These are phyloP conservation scores for Phaethon lepturus DNA, from an alignment of 2,113 vertebrate species.

Conservation along the genomic window DNA sequence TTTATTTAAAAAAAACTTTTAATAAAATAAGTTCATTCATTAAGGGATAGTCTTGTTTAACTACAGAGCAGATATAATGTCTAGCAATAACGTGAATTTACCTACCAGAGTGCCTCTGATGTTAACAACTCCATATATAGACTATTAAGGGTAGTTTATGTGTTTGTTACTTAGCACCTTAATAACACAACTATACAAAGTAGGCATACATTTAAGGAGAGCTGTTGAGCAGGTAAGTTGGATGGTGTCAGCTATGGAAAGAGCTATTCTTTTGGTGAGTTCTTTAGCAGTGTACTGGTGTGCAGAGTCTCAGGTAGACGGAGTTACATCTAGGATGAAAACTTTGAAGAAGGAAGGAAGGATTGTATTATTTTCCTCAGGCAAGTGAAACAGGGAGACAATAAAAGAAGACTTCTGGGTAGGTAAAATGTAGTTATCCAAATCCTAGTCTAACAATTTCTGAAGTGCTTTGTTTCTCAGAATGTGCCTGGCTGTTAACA, in stretches of 20 bases:
- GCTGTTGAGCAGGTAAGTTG: background rate
- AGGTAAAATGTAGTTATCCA: background rate
- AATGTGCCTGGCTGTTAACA: background rate
- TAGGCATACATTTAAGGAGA: background rate
- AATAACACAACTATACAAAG: background rate
- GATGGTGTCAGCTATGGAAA: background rate
- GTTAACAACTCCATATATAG: background rate
- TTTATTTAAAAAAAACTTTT: background rate
- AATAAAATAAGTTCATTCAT: background rate
- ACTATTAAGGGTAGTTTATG: background rate
- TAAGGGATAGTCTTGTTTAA: background rate
- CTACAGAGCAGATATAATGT: background rate
- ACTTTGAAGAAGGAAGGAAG: background rate
- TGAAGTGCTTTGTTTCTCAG: background rate
- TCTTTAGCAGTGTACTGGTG: background rate
- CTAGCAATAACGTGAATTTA: background rate
- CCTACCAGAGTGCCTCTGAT: background rate
- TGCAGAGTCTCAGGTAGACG: background rate
- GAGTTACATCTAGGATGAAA: background rate
- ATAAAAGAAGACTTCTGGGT: background rate
- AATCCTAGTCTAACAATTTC: background rate
- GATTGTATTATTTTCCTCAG: background rate
- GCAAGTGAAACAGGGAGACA: background rate
- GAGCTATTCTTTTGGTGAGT: background rate
- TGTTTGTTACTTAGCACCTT: background rate